Conservation (phyloP, 2,797 vertebrate genomes). For the Loris lydekkerianus region DNA sequence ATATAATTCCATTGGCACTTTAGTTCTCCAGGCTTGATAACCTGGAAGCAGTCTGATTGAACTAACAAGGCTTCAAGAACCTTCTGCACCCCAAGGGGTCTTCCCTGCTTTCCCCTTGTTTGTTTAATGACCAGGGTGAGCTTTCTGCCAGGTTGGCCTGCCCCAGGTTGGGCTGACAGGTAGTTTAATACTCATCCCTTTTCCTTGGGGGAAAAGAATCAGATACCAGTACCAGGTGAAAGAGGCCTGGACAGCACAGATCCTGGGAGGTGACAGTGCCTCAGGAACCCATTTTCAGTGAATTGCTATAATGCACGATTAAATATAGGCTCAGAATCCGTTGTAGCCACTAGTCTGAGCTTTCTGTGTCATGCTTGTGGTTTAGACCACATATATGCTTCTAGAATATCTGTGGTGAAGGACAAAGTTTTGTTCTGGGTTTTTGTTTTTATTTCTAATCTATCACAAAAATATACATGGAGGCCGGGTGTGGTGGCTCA, state of each 20-base stretch:
- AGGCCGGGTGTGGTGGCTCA: too few species aligned
- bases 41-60: not conserved
- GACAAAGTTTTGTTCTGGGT: not conserved
- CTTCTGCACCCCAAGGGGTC: not conserved
- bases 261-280: not conserved
- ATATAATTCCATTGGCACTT: not conserved
- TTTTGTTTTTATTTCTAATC: not conserved
- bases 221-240: not conserved
- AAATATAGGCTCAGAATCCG: not conserved
- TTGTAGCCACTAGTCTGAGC: not conserved
- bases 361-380: not conserved
- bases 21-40: not conserved
- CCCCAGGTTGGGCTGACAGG: not conserved
- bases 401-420: not conserved
- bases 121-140: not conserved
- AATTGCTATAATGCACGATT: not conserved
- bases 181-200: not conserved
- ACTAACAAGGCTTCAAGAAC: not conserved
- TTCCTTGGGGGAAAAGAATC: not conserved
- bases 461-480: not conserved
- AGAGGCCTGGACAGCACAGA: not conserved
- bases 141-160: not conserved
- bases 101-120: not conserved
- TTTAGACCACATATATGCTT: not conserved
- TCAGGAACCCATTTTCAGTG: not conserved